Conservation (phyloP, 2,113 vertebrate species). For the Brienomyrus longianalis region DNA sequence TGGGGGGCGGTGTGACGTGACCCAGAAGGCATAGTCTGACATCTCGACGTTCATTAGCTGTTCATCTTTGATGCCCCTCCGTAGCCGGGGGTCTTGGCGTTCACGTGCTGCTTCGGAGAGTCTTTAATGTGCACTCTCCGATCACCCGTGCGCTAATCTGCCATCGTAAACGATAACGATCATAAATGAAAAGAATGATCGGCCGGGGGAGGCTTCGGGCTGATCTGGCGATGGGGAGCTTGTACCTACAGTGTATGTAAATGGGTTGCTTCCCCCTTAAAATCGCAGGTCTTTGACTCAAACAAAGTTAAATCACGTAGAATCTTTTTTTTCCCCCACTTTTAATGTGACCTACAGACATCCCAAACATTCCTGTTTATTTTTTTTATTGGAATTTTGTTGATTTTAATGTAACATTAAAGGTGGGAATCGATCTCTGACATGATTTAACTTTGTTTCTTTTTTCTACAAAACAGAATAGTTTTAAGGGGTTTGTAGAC, state of each 20-base stretch:
- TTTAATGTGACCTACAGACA: neutral
- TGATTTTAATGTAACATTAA: neutral
- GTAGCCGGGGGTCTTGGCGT: neutral
- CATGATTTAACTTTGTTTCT: neutral
- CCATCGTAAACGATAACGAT: neutral
- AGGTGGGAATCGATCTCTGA: neutral
- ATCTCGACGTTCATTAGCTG: neutral
- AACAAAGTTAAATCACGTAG: neutral
- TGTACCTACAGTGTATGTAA: neutral
- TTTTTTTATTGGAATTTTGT: neutral
- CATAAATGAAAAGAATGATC: neutral
- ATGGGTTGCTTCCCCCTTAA: neutral
- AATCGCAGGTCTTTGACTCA: neutral
- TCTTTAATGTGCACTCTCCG: neutral
- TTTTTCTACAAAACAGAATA: neutral
- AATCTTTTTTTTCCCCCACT: neutral
- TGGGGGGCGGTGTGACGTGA: neutral
- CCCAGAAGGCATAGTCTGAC: neutral
- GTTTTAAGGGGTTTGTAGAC: neutral
- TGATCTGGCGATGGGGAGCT: neutral
- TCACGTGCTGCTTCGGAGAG: neutral
- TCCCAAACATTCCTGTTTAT: neutral
- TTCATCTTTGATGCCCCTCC: neutral
- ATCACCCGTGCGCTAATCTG: neutral
- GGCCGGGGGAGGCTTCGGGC: neutral